Base-by-base conservation (phyloP, 23 tunicate species). In the Halocynthia roretzi region DNA sequence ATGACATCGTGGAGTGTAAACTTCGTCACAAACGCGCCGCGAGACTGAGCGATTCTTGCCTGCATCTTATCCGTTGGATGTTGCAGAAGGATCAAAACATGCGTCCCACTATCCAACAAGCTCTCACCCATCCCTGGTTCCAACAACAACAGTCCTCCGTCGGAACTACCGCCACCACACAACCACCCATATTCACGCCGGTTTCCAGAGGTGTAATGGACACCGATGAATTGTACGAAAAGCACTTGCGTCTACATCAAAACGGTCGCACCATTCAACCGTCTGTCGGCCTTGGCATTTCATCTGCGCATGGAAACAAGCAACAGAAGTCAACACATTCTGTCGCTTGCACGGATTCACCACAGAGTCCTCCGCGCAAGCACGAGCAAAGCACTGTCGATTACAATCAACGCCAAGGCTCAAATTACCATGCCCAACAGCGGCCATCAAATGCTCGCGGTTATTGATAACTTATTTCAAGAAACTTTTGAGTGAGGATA, bases 1-100 rank as follows among this genome's bases (percentile, higher is more conserved):
- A 76, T 15, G 98, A 93, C 78, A 93, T 93, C 67, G 80, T 83
- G 17, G 80, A 71, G 8, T 87, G 98, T 64, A 84, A 93, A 60
- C 81, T 87, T 48, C 80, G 81, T 8, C 86, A 80, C 83, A 93
- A 93, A 48, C 80, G 86, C 51, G 80, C 84, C 9, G 66, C 68
- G 6, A 75, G 76, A 8, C 50, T 56, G 50, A 80, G 83, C 70
- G 73, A 77, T 15, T 61, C 68, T 7, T 84, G 85, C 52, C 84
- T 85, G 10, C 76, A 93, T 57, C 83, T 93, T 56, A 87, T 93
- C 55, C 76, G 61, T 10, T 75, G 73, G 72, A 83, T 93, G 89
- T 80, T 93, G 54, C 84, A 84, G 10, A 87, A 87, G 70, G 86
- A 93, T 53, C 86, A 83, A 58, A 15, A 62, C 20, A 70, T 71